Evolutionary conservation across 2,113 vertebrate species (phyloP).

Genomic region (Ploceus nigricollis): DNA sequence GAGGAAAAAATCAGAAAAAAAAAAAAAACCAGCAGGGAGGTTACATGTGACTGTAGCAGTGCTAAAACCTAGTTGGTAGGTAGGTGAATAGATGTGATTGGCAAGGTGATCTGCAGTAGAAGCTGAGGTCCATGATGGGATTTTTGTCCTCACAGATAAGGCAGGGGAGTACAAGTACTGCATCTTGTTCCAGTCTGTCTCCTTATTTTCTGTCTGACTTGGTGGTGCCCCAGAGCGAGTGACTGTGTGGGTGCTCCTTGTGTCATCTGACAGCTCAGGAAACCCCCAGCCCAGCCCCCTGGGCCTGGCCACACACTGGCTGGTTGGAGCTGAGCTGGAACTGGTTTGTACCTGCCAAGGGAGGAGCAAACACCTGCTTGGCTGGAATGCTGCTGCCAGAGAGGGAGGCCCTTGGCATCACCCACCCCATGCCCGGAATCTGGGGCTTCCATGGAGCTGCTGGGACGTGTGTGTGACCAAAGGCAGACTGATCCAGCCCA

Average conservation of each 20-base stretch:
- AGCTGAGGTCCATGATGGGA: background rate
- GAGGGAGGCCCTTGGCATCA: background rate
- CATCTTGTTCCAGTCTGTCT: background rate
- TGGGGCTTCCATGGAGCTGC: background rate
- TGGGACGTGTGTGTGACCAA: accelerated
- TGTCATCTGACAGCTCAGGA: background rate
- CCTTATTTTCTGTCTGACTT: background rate
- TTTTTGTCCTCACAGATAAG: background rate
- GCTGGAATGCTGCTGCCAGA: background rate
- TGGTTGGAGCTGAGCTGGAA: background rate
- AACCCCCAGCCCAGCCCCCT: background rate
- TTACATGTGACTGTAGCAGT: background rate
- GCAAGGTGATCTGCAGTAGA: background rate
- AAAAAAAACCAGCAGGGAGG: background rate
- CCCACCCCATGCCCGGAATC: too few species aligned
- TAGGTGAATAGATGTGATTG: background rate
- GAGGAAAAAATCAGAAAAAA: background rate
- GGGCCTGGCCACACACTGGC: background rate
- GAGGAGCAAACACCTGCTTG: background rate
- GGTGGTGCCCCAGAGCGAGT: background rate
- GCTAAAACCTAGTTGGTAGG: background rate
- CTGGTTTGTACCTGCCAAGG: background rate
- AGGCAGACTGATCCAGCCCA: background rate
- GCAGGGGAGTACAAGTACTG: background rate
- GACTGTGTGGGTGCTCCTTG: background rate